Base-by-base conservation (phyloP, 2,797 vertebrate species). In the Peromyscus melanophrys region DNA sequence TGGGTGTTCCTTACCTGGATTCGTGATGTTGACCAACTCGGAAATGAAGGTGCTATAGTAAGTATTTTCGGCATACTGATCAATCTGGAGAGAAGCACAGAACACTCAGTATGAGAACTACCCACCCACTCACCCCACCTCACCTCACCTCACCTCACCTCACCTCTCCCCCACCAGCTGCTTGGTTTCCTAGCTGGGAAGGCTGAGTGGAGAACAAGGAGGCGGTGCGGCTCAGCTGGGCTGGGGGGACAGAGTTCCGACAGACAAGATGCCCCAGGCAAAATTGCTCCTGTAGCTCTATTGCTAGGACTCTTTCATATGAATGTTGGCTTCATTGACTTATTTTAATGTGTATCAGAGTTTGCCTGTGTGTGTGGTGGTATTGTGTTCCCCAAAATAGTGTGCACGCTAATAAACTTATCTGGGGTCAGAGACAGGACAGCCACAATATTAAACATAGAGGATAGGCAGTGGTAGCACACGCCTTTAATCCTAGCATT, bases 31-130 rank as follows among this genome's bases (percentile, higher is more conserved):
- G 12, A 93, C 98, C 98, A 99, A 95, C 94, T 98, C 99, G 95
- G 98, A 98, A 90, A 99, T 99, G 95, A 99, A 99, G 78, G 99
- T 98, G 0, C 99, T 99, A 97, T 99, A 99, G 98, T 99, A 99
- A 1, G 99, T 99, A 94, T 99, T 99, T 97, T 99, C 99, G 0
- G 0, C 1, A 23, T 99, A 99, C 96, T 99, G 98, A 0, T 99
- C 99, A 1, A 99, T 99, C 99, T 99, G 98, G 77, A 98, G 97
- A 97, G 16, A 16, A 86, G 65, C 40, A 77, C n/a, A 92, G 55
- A 92, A 77, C 23, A 0, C 4, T 67, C 4, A 25, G 4, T 0
- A 0, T 5, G 9, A 29, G 43, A 31, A 7, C 21, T 21, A 23
- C 57, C 0, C 52, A n/a, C 34, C 0, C 34, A n/a, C 16, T 3